phyloP scores from a whole-genome alignment of 2,113 vertebrate genomes.

The Quiscalus mexicanus region DNA sequence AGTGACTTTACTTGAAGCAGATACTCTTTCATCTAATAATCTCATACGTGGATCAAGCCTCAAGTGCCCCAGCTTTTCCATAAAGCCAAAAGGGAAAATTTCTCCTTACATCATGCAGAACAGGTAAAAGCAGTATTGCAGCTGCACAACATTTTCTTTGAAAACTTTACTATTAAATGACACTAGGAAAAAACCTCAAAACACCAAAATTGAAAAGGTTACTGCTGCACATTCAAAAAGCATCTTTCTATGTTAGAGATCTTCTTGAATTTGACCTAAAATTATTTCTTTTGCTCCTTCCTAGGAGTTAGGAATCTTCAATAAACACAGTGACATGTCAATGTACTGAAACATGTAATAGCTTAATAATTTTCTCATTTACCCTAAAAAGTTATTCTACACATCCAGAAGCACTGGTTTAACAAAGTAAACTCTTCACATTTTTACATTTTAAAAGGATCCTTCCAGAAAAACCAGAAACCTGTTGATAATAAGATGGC shows the following conservation, averaged over 20 bases:
- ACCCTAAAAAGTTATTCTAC: background rate
- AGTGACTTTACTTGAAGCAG: background rate
- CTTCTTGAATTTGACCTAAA: background rate
- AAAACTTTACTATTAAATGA: background rate
- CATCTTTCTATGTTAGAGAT: background rate
- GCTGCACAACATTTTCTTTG: background rate
- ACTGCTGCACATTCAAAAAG: background rate
- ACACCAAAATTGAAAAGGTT: background rate
- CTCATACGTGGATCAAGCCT: background rate
- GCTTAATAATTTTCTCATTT: background rate
- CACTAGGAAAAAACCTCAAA: background rate
- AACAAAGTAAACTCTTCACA: background rate
- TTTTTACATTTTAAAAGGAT: background rate
- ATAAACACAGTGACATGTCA: background rate
- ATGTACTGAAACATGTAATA: background rate
- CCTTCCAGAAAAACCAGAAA: background rate
- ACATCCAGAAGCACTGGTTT: background rate
- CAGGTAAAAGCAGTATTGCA: background rate
- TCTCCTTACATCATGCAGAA: background rate
- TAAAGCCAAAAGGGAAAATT: background rate
- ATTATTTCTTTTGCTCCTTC: background rate
- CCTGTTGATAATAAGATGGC: background rate
- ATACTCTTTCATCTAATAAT: background rate
- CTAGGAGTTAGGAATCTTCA: background rate
- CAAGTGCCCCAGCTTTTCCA: background rate